These are phyloP conservation scores for Ceryle rudis DNA, from an alignment of 2,797 vertebrate species.

Conservation along the genomic window DNA sequence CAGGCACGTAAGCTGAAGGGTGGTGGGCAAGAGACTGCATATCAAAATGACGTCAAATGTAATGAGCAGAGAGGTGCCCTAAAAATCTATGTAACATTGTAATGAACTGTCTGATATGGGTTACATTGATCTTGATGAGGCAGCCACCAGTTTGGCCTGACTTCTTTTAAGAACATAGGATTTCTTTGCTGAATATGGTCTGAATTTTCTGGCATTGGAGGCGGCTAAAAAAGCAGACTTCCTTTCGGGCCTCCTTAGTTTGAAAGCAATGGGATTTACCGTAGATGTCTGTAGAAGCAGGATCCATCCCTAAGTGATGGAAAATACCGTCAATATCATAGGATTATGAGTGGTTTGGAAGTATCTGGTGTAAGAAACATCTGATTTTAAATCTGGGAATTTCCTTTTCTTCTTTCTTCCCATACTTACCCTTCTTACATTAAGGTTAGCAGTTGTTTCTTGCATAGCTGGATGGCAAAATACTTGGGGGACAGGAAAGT, in stretches of 20 bases:
- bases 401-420: slow-evolving; percentile 5
- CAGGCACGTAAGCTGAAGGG: not conserved
- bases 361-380: not conserved
- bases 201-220: slow-evolving; percentile 3
- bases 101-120: not conserved
- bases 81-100: not conserved
- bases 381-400: not conserved
- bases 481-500: not conserved
- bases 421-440: not conserved
- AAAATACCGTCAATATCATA: not conserved
- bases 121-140: not conserved
- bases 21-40: not conserved
- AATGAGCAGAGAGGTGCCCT: not conserved
- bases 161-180: not conserved
- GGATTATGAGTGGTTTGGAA: not conserved
- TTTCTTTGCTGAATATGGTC: not conserved
- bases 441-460: not conserved
- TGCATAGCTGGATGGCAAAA: not conserved
- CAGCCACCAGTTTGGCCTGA: not conserved
- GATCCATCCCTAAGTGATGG: slow-evolving; percentile 18
- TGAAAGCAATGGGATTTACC: not conserved
- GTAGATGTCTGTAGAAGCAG: slow-evolving; percentile 55
- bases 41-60: not conserved
- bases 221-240: not conserved
- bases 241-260: not conserved